phyloP scores from a whole-genome alignment of 2,888 invertebrate species.

The Idaea dimidiata region DNA sequence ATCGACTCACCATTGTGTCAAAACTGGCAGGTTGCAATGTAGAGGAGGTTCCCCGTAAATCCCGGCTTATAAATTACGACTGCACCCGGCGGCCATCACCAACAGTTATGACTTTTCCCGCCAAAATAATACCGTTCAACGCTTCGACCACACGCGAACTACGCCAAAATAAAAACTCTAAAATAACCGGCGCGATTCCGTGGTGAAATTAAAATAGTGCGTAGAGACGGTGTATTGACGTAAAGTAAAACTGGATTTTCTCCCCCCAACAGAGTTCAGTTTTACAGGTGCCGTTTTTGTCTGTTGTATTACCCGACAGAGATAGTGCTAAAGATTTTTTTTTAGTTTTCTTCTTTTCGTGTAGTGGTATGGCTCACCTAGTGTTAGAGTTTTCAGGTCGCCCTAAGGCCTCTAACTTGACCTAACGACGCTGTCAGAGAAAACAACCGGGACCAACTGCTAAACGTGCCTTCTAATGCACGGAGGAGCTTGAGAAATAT shows the following conservation, averaged over 20 bases:
- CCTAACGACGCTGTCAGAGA: too few species aligned
- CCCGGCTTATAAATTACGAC: slow-evolving; percentile 24
- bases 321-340: too few species aligned
- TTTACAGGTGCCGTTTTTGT: background rate
- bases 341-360: too few species aligned
- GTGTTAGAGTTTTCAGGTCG: too few species aligned
- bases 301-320: background rate
- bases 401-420: too few species aligned
- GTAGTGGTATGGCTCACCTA: too few species aligned
- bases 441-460: too few species aligned
- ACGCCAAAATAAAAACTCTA: slow-evolving; percentile 77
- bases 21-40: background rate
- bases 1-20: background rate
- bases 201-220: slow-evolving; percentile 72
- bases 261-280: slow-evolving; percentile 65
- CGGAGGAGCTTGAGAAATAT: too few species aligned
- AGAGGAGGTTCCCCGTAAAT: background rate
- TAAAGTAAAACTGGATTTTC: slow-evolving; percentile 43
- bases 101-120: slow-evolving; percentile 70
- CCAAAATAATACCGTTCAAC: slow-evolving; percentile 60
- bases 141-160: slow-evolving; percentile 77
- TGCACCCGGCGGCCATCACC: slow-evolving; percentile 52
- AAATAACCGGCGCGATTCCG: slow-evolving; percentile 71
- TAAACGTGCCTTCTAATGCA: too few species aligned
- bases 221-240: slow-evolving; percentile 33